Evolutionary conservation across 2,113 vertebrate genomes (phyloP), one percentile per base, ranked within the genome.

Genomic region (Callaeas wilsoni): DNA sequence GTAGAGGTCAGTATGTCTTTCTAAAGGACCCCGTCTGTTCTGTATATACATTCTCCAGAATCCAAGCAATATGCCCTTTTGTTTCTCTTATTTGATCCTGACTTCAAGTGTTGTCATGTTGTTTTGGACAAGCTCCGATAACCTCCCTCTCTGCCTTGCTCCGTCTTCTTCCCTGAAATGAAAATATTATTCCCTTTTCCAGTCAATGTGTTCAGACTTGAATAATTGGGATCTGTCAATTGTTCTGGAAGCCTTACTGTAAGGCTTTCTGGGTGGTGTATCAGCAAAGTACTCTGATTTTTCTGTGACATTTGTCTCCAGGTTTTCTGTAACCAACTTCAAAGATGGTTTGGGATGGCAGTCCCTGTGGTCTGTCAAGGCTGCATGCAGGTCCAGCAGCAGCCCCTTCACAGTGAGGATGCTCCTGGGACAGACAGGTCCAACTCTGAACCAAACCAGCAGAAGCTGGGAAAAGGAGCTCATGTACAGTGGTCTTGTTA

Each of bases 1-100:
- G 32, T 87, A 79, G 94, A 98, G 96, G 97, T 97, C 96, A 98
- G 97, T 98, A 97, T 97, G 89, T 91, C 97, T 95, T 94, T 93
- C 67, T 81, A 46, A 95, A 70, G 84, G 96, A 88, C 60, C 85
- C 90, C 29, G 5, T 81, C 81, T 94, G 88, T 84, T 93, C 83
- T 75, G 52, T 84, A 77, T n/a, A 63, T 78, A 32, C 77, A 37
- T 94, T 87, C 73, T 76, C 30, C 84, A 80, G 80, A 92, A 89
- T 33, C 53, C 62, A 78, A 63, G 17, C 37, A 84, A 27, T 71
- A 80, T 39, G 49, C 37, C 68, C 76, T 94, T 84, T 90, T 90
- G 62, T 96, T 84, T 87, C 83, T 52, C 18, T 22, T 78, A 69
- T 71, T 82, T 84, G 83, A 89, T 57, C 83, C 69, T 76, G 83